phyloP scores from a whole-genome alignment of 2,888 invertebrate genomes.

The Idaea straminata region DNA sequence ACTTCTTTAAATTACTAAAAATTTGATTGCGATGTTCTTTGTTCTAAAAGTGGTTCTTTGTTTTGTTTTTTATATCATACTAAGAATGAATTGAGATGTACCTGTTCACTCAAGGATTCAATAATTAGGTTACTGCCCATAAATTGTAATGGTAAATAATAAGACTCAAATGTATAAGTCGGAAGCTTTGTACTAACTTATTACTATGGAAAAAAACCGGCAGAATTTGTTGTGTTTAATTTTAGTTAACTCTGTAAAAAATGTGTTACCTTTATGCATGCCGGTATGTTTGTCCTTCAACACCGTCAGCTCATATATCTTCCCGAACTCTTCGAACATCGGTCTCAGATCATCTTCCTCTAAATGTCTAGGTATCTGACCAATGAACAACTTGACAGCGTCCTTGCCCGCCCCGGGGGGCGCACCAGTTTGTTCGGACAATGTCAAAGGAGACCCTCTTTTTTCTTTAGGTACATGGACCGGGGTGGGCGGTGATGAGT shows the following conservation, averaged over 20 bases:
- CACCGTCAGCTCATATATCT: slow-evolving; percentile 96
- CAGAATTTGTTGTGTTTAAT: too few species aligned
- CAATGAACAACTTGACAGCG: slow-evolving; percentile 93
- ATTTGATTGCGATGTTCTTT: neutral
- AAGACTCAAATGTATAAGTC: too few species aligned
- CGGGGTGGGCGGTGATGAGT: slow-evolving; percentile 69
- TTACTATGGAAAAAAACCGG: too few species aligned
- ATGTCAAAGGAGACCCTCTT: slow-evolving; percentile 58
- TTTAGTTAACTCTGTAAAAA: neutral
- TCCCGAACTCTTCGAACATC: slow-evolving; percentile 95
- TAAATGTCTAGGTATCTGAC: slow-evolving; percentile 94
- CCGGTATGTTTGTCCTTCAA: slow-evolving; percentile 97
- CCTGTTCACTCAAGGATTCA: too few species aligned
- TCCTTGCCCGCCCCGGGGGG: slow-evolving; percentile 75
- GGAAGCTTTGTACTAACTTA: too few species aligned
- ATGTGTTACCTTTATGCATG: slow-evolving; percentile 91
- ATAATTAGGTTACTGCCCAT: too few species aligned
- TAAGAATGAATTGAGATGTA: too few species aligned
- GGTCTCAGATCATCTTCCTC: slow-evolving; percentile 93
- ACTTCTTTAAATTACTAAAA: too few species aligned
- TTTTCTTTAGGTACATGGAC: slow-evolving; percentile 52
- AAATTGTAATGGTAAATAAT: too few species aligned
- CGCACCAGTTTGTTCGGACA: slow-evolving; percentile 68
- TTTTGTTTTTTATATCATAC: too few species aligned
- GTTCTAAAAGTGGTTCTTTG: neutral